Percentiles rank a stretch among this genome's conserved stretches.
Conservation (phyloP, 2,113 vertebrate species). For the Rutilus rutilus region DNA sequence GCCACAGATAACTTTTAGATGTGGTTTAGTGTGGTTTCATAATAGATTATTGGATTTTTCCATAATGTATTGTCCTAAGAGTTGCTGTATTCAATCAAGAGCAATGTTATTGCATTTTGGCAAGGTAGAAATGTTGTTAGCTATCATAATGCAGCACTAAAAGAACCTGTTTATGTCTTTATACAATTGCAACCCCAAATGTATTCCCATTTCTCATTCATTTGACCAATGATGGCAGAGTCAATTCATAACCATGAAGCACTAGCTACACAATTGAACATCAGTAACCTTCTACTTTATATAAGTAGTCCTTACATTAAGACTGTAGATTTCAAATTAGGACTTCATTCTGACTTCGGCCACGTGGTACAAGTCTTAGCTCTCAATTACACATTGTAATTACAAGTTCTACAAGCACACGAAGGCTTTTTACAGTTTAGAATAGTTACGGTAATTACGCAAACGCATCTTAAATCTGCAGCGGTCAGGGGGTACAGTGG, state of each 20-base stretch:
- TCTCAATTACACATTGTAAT: too few species aligned
- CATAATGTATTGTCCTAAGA: not conserved
- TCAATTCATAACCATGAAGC: not conserved
- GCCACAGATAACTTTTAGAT: not conserved
- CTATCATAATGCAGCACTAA: not conserved
- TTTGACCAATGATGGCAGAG: not conserved
- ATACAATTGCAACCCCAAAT: not conserved
- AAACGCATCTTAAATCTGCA: too few species aligned
- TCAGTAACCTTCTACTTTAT: not conserved
- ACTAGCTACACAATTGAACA: not conserved
- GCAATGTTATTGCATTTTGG: constrained; percentile 1
- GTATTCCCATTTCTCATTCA: not conserved
- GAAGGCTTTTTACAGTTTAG: too few species aligned
- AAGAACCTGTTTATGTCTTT: not conserved
- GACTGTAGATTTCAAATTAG: constrained; percentile 1
- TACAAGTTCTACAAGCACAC: too few species aligned
- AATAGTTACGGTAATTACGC: too few species aligned
- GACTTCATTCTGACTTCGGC: not conserved
- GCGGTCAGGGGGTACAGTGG: too few species aligned
- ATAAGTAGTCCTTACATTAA: not conserved
- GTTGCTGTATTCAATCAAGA: constrained; percentile 7
- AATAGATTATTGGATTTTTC: constrained; percentile 24
- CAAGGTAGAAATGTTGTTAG: not conserved
- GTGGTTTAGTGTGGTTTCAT: constrained; percentile 20
- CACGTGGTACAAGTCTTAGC: too few species aligned